Percentiles rank a stretch among this genome's conserved stretches.
Conservation (phyloP, 1,140 invertebrate genomes). For the Prorops nasuta region DNA sequence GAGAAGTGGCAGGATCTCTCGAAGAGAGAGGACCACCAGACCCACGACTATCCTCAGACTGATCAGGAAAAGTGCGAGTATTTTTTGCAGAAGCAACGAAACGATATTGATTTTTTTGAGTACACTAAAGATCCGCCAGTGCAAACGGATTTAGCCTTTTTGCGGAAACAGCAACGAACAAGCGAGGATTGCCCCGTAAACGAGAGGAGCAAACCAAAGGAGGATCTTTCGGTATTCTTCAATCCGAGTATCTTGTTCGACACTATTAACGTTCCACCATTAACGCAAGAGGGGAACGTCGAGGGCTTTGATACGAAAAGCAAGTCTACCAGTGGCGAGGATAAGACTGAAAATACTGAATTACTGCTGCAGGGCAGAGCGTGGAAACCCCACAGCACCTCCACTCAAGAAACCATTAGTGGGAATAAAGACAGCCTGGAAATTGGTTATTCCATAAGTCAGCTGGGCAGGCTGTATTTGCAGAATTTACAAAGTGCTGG, state of each 20-base stretch:
- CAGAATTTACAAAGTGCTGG: slow-evolving; percentile 27
- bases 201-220: not conserved
- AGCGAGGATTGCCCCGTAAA: not conserved
- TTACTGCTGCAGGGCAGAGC: not conserved
- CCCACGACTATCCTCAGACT: slow-evolving; percentile 17
- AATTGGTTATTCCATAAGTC: slow-evolving; percentile 44
- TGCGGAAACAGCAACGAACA: not conserved
- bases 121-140: not conserved
- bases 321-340: not conserved
- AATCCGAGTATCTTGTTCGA: slow-evolving; percentile 5
- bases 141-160: slow-evolving; percentile 3
- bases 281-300: not conserved
- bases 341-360: not conserved
- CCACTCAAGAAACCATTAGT: slow-evolving; percentile 28
- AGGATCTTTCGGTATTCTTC: not conserved
- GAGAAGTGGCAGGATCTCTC: slow-evolving; percentile 21
- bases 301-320: not conserved
- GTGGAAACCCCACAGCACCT: slow-evolving; percentile 12
- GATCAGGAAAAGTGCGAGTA: slow-evolving; percentile 40
- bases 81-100: slow-evolving; percentile 31
- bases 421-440: slow-evolving; percentile 42
- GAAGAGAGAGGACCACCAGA: slow-evolving; percentile 15
- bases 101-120: slow-evolving; percentile 34
- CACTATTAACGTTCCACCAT: not conserved
- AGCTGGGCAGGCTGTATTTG: slow-evolving; percentile 32